Percentiles rank a stretch among this genome's conserved stretches.
phyloP scores from a whole-genome alignment of 2,888 invertebrate genomes.

The Steinernema scapterisci region DNA sequence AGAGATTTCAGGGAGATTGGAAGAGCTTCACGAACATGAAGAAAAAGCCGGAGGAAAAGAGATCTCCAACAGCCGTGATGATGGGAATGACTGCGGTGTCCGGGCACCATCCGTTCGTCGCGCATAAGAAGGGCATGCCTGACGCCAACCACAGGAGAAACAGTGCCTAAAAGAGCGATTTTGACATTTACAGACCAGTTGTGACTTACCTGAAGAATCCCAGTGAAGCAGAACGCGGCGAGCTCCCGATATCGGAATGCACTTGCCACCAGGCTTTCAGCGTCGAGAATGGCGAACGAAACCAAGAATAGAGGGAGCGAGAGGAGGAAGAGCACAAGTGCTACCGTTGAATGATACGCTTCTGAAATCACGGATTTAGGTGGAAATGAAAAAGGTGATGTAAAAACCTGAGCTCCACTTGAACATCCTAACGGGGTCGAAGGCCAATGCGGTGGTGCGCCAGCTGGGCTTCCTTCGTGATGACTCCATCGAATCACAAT shows the following conservation, averaged over 20 bases:
- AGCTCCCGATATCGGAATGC: constrained; percentile 31
- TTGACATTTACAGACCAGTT: constrained; percentile 38
- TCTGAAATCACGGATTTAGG: neutral
- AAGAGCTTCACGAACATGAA: constrained; percentile 48
- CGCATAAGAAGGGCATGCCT: constrained; percentile 48
- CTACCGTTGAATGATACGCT: neutral
- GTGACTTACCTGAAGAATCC: neutral
- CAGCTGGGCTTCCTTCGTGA: neutral
- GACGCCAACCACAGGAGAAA: constrained; percentile 53
- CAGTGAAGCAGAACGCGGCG: constrained; percentile 19
- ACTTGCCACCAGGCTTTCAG: neutral
- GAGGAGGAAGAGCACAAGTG: neutral
- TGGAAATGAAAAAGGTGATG: neutral
- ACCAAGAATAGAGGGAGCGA: neutral
- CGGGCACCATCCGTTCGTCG: constrained; percentile 49
- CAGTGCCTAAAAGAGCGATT: constrained; percentile 11
- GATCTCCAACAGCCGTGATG: constrained; percentile 50
- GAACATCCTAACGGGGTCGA: neutral
- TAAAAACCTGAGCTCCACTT: neutral
- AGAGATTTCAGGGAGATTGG: too few relatives aligned
- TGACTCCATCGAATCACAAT: constrained; percentile 36
- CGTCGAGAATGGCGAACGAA: neutral
- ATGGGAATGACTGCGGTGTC: constrained; percentile 55
- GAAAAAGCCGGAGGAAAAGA: neutral
- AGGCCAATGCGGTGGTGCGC: neutral